Base-by-base conservation (phyloP, 1,140 invertebrate species). In the Pachyrhynchus sulphureomaculatus region DNA sequence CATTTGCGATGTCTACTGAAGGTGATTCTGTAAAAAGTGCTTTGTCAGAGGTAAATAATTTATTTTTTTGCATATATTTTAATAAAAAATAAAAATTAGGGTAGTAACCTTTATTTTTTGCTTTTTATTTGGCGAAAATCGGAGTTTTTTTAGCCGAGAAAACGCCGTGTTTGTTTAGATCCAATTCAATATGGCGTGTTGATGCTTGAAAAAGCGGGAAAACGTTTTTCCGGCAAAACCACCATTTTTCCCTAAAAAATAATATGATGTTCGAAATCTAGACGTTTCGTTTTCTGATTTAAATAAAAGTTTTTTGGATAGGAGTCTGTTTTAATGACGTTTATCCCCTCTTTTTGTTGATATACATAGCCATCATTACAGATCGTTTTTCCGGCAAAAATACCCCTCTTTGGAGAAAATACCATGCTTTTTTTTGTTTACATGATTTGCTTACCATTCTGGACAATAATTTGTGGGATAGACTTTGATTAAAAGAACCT, bases 201-300 rank as follows among this genome's bases (percentile, higher is more conserved):
- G 73, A 69, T 75, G 67, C 67, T 65, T 67, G 70, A 73, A 76
- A 76, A 76, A 75, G 74, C 74, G 74, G 75, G 75, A 76, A 75
- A 72, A 65, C 57, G 53, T 36, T 54, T 63, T 66, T 42, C 36
- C 29, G n/a, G 17, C 47, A 51, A 53, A 65, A 58, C 24, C 33
- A 41, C 21, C n/a, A 10, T 33, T 55, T 54, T 44, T 36, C 12
- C 26, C 15, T 15, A n/a, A 33, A 57, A 57, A 42, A 57, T 65
- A 53, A 32, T 1, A 2, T n/a, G 9, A 26, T 47, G 10, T 47
- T 47, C 21, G 44, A n/a, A 47, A 29, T 47, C 44, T n/a, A 2
- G 2, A 23, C 2, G 4, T 0, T 9, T 41, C 15, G 24, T 26
- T 26, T 29, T 29, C 12, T 29, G 26, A n/a, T 48, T 32, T 2